Conservation (phyloP, 2,797 vertebrate genomes). For the Eutrigla gurnardus region DNA sequence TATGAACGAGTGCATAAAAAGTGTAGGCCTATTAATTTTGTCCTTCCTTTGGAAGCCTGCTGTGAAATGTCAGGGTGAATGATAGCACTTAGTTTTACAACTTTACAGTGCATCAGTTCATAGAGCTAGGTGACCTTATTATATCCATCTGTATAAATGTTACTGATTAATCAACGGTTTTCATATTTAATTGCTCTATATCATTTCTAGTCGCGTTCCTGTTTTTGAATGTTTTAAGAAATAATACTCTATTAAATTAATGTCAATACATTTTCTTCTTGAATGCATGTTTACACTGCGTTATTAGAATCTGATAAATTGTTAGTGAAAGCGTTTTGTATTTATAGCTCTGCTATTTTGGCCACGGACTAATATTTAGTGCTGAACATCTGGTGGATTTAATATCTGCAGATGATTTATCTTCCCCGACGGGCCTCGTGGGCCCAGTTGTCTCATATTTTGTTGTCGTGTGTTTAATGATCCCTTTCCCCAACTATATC, state of each 20-base stretch:
- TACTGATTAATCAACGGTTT: background rate
- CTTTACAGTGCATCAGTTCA: conserved; percentile 40
- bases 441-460: conserved; percentile 9
- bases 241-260: conserved; percentile 64
- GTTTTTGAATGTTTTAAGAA: conserved; percentile 35
- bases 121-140: conserved; percentile 11
- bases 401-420: conserved; percentile 46
- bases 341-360: conserved; percentile 59
- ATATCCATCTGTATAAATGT: background rate
- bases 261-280: conserved; percentile 47
- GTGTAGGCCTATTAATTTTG: conserved; percentile 65
- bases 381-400: conserved; percentile 56
- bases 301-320: conserved; percentile 20
- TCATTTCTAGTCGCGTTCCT: conserved; percentile 34
- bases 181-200: conserved; percentile 18
- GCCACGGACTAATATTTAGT: conserved; percentile 58
- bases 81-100: conserved; percentile 60
- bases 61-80: conserved; percentile 62
- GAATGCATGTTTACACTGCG: background rate
- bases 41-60: conserved; percentile 45
- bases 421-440: conserved; percentile 19
- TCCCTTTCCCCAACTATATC: conserved; percentile 1
- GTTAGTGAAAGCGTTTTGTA: conserved; percentile 67
- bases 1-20: conserved; percentile 59
- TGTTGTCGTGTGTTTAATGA: conserved; percentile 1